These are phyloP conservation scores for Podilymbus podiceps DNA, from an alignment of 2,113 vertebrate species.

Conservation along the genomic window DNA sequence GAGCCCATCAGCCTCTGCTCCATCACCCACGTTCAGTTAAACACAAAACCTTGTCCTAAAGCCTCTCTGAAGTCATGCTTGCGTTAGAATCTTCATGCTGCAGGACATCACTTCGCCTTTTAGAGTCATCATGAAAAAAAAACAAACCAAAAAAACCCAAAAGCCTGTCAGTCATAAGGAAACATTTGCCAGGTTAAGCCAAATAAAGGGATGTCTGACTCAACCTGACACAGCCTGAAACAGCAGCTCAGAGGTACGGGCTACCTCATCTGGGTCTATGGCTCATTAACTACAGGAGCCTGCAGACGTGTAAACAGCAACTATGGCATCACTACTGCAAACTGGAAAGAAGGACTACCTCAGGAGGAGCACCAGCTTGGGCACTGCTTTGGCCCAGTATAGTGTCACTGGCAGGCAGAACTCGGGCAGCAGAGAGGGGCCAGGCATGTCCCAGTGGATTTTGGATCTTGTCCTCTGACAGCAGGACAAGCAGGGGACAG, in stretches of 20 bases:
- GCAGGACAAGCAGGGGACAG: not conserved
- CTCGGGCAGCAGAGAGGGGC: not conserved
- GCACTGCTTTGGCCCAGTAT: not conserved
- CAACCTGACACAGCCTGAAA: not conserved
- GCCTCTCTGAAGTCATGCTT: not conserved
- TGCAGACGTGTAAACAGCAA: not conserved
- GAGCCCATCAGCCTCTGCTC: not conserved
- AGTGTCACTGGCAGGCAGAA: not conserved
- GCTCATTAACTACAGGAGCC: not conserved
- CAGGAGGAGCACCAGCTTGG: not conserved
- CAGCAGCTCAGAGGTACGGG: not conserved
- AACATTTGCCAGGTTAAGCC: not conserved
- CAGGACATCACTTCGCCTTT: not conserved
- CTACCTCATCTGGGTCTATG: not conserved
- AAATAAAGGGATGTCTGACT: not conserved
- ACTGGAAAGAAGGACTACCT: not conserved
- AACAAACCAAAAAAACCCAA: too few species aligned
- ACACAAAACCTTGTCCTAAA: not conserved
- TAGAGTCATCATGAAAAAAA: not conserved
- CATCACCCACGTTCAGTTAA: not conserved
- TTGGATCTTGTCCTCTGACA: not conserved
- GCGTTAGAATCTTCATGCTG: not conserved
- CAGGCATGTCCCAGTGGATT: not conserved
- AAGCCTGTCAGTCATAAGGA: not conserved
- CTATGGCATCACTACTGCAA: not conserved